phyloP scores from a whole-genome alignment of 2,113 vertebrate genomes.

The Numenius arquata region DNA sequence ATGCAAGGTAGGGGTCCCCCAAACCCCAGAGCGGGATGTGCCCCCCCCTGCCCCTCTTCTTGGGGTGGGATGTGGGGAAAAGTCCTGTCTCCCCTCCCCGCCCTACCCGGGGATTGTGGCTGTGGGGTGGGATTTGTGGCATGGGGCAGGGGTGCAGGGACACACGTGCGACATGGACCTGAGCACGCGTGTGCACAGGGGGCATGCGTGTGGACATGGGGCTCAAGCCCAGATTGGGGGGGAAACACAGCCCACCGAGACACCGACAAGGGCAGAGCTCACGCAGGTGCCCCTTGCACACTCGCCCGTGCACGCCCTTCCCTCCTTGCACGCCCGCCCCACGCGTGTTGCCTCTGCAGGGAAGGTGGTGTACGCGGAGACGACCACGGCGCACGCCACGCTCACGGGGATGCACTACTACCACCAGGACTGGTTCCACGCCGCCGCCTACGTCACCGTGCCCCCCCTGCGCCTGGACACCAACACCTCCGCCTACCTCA shows the following conservation, averaged over 20 bases:
- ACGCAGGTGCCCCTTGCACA: accelerated
- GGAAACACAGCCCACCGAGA: not conserved
- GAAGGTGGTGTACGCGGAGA: conserved; percentile 91
- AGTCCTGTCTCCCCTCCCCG: too few species aligned
- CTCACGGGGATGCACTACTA: conserved; percentile 95
- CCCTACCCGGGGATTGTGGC: too few species aligned
- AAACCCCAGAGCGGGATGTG: not conserved
- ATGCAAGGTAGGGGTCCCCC: conserved; percentile 90
- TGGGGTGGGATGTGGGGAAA: too few species aligned
- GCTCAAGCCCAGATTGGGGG: accelerated
- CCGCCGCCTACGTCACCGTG: conserved; percentile 90
- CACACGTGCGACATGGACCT: accelerated
- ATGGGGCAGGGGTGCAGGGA: too few species aligned
- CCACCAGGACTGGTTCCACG: conserved; percentile 95
- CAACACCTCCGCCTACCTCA: conserved; percentile 90
- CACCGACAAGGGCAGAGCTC: not conserved
- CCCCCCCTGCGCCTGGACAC: conserved; percentile 94
- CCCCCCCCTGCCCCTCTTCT: too few species aligned
- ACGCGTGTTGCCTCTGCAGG: conserved; percentile 67
- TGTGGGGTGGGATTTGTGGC: too few species aligned
- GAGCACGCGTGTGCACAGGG: not conserved
- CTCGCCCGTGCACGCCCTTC: not conserved
- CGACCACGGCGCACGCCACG: conserved; percentile 89
- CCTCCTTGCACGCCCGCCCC: not conserved
- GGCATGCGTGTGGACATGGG: accelerated